Conservation (phyloP, 2,113 vertebrate species). For the Macquaria australasica region DNA sequence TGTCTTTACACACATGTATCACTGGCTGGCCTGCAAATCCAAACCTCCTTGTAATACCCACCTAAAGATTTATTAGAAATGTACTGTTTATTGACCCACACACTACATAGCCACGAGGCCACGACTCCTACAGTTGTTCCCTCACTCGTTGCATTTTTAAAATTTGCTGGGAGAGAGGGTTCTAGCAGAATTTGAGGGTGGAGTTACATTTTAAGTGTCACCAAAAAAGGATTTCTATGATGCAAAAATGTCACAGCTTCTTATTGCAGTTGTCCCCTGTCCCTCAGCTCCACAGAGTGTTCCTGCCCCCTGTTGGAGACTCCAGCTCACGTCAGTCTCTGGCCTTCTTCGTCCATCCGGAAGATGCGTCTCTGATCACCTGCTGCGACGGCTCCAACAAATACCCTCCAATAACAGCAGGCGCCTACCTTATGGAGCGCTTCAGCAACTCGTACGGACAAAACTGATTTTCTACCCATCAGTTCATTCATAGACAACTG, state of each 20-base stretch:
- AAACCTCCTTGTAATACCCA: too few relatives aligned
- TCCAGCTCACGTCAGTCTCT: slow-evolving; percentile 79
- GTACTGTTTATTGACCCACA: too few relatives aligned
- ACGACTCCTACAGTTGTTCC: too few relatives aligned
- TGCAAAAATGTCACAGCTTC: not conserved
- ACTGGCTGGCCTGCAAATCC: too few relatives aligned
- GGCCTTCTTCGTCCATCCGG: slow-evolving; percentile 82
- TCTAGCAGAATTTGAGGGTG: too few relatives aligned
- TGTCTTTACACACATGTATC: too few relatives aligned
- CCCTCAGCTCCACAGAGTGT: slow-evolving; percentile 80
- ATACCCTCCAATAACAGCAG: slow-evolving; percentile 72
- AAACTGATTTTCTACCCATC: slow-evolving; percentile 9
- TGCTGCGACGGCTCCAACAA: slow-evolving; percentile 81
- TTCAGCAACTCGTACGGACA: slow-evolving; percentile 57
- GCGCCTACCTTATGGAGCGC: slow-evolving; percentile 61
- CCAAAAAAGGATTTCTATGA: not conserved
- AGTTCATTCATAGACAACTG: too few relatives aligned
- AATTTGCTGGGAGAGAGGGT: too few relatives aligned
- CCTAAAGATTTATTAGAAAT: too few relatives aligned
- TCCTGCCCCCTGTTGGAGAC: slow-evolving; percentile 77
- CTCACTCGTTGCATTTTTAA: too few relatives aligned
- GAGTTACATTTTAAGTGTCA: not conserved
- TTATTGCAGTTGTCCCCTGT: not conserved
- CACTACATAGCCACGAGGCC: too few relatives aligned
- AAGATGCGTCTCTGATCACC: slow-evolving; percentile 71